Conservation (phyloP, 2,888 invertebrate genomes). For the Drosophila barbarae region DNA sequence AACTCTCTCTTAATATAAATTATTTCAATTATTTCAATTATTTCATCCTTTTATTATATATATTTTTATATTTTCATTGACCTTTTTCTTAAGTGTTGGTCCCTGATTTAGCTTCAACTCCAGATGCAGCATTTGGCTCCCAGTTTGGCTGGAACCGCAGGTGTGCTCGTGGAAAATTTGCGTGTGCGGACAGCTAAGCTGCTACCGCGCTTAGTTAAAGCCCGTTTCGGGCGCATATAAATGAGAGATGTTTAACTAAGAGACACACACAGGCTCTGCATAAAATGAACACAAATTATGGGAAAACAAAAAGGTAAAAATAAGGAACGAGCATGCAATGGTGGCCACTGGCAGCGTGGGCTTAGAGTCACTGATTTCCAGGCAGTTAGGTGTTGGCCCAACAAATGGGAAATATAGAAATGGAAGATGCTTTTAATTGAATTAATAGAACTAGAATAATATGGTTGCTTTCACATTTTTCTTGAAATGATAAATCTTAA, state of each 20-base stretch:
- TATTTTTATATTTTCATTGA: background rate
- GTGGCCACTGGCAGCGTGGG: conserved; percentile 33
- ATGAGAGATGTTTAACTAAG: conserved; percentile 74
- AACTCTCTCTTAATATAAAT: background rate
- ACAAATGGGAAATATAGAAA: background rate
- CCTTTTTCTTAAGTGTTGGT: background rate
- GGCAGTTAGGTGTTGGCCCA: conserved; percentile 5
- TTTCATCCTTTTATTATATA: background rate
- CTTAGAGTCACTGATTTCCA: conserved; percentile 20
- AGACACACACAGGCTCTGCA: conserved; percentile 54
- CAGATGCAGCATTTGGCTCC: conserved; percentile 18
- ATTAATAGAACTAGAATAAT: conserved; percentile 4
- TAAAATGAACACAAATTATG: conserved; percentile 37
- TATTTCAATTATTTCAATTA: background rate
- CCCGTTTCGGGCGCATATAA: conserved; percentile 60
- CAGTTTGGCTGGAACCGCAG: conserved; percentile 34
- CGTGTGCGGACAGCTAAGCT: conserved; percentile 72
- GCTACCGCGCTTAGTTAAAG: conserved; percentile 59
- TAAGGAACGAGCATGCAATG: conserved; percentile 28
- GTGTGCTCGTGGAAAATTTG: conserved; percentile 64
- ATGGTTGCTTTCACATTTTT: background rate
- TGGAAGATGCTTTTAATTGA: conserved; percentile 2
- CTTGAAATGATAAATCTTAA: background rate
- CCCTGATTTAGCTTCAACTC: conserved; percentile 5
- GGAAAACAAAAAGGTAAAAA: conserved; percentile 10